Evolutionary conservation across 2,888 invertebrate genomes (phyloP), one percentile per base, ranked within the genome.

Genomic region (Mesorhabditis sp.): DNA sequence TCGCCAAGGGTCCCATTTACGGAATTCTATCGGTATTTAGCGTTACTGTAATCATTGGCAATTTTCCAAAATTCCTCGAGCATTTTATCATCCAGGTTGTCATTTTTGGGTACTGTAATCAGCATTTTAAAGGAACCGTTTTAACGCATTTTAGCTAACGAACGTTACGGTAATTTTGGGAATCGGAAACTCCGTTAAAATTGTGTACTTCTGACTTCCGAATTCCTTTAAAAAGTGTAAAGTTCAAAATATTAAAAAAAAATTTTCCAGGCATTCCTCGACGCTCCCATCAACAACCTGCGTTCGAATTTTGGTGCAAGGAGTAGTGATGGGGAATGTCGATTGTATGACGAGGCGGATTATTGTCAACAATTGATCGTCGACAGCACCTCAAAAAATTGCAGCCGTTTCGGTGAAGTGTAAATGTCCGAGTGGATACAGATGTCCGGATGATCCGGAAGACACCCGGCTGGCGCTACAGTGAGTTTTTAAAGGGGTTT

Each of bases 251-350:
- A 50, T 13, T 10, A 50, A n/a, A 50, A n/a, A 50, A n/a, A 2
- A 50, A 50, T 50, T 50, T 50, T n/a, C 10, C 58, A 50, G 58
- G 58, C 58, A 50, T 50, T 50, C n/a, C 58, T 50, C 58, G 58
- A 28, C 28, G 28, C 28, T 28, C 28, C 28, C 28, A 28, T 28
- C 28, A 28, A 28, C 58, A 50, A 50, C 2, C 2, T 50, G 58
- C 58, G n/a, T n/a, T 50, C 58, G 58, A 50, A 50, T 50, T 50
- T 50, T n/a, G 58, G 7, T n/a, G 28, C 28, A 28, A 28, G 28
- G 28, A 28, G 28, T 28, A 28, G 28, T 28, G 28, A 28, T 28
- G 28, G 28, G 2, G 28, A 28, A 28, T 28, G 28, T 28, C 28
- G 28, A 28, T 28, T 28, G 28, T 28, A 28, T 28, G 58, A 50